A percentile compares a stretch with the other conserved stretches of the same genome.
phyloP scores from a whole-genome alignment of 2,797 vertebrate species.

The Lates japonicus region DNA sequence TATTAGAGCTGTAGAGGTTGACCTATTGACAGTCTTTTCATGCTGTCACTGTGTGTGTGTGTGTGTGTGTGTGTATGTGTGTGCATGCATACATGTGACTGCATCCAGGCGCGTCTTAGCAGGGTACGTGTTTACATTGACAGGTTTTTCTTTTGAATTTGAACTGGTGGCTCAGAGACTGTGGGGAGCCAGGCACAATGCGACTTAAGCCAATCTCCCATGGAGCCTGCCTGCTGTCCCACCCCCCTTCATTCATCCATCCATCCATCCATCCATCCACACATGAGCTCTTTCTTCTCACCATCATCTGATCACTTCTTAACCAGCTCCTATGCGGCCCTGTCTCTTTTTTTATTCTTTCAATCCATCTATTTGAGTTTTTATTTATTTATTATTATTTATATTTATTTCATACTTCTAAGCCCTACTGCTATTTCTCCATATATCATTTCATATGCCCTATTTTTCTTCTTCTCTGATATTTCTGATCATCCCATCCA shows the following conservation, averaged over 20 bases:
- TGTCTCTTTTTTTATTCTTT: slow-evolving; percentile 13
- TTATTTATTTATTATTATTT: slow-evolving; percentile 6
- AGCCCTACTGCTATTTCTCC: background rate
- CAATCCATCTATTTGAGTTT: slow-evolving; percentile 9
- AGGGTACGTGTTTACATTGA: slow-evolving; percentile 60
- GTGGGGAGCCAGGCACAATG: slow-evolving; percentile 67
- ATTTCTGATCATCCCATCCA: slow-evolving; percentile 54
- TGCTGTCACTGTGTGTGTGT: background rate
- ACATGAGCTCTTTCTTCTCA: slow-evolving; percentile 37
- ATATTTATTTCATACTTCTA: slow-evolving; percentile 8
- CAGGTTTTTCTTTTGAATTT: slow-evolving; percentile 75
- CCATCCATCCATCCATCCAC: slow-evolving; percentile 46
- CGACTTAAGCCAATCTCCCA: slow-evolving; percentile 78
- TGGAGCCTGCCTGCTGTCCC: slow-evolving; percentile 69
- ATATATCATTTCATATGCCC: background rate
- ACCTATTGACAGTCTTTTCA: slow-evolving; percentile 33
- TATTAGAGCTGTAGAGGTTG: slow-evolving; percentile 45
- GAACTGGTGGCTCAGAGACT: slow-evolving; percentile 63
- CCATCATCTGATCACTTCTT: slow-evolving; percentile 37
- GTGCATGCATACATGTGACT: slow-evolving; percentile 13
- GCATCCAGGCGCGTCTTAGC: slow-evolving; percentile 19
- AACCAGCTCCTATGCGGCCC: slow-evolving; percentile 4
- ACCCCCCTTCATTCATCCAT: slow-evolving; percentile 53
- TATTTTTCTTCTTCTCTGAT: slow-evolving; percentile 29
- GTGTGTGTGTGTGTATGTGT: background rate